Percentiles rank a stretch among this genome's conserved stretches.
Conservation (phyloP, 2,113 vertebrate genomes). For the Paramisgurnus dabryanus region DNA sequence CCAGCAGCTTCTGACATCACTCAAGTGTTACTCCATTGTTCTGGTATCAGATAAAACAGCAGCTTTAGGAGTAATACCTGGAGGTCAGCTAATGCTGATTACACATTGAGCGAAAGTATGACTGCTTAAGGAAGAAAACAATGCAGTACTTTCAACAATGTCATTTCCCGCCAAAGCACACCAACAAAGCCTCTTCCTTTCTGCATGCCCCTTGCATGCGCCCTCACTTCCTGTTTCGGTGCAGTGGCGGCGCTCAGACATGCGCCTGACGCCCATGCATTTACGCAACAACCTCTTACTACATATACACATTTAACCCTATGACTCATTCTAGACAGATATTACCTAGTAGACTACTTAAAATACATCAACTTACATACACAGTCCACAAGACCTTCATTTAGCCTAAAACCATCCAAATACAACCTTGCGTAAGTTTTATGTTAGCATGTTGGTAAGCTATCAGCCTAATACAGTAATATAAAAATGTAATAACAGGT, state of each 20-base stretch:
- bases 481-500: too few relatives aligned
- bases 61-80: slow-evolving; percentile 69
- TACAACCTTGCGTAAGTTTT: too few relatives aligned
- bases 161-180: slow-evolving; percentile 72
- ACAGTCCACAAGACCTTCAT: slow-evolving; percentile 11
- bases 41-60: slow-evolving; percentile 63
- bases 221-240: slow-evolving; percentile 71
- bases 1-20: slow-evolving; percentile 58
- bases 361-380: neutral
- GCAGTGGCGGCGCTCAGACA: slow-evolving; percentile 59
- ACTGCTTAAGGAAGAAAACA: slow-evolving; percentile 63
- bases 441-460: too few relatives aligned
- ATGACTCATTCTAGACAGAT: neutral
- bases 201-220: slow-evolving; percentile 69
- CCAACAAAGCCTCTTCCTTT: slow-evolving; percentile 76
- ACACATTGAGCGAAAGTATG: slow-evolving; percentile 69
- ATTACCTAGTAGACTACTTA: neutral
- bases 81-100: slow-evolving; percentile 64
- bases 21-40: slow-evolving; percentile 70
- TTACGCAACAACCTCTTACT: slow-evolving; percentile 47
- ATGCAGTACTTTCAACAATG: slow-evolving; percentile 71
- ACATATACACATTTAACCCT: slow-evolving; percentile 42
- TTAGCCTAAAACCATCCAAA: slow-evolving; percentile 45
- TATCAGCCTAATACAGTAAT: too few relatives aligned
- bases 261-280: slow-evolving; percentile 62